Conservation (phyloP, 1,140 invertebrate species). For the Nixonia krombeini region DNA sequence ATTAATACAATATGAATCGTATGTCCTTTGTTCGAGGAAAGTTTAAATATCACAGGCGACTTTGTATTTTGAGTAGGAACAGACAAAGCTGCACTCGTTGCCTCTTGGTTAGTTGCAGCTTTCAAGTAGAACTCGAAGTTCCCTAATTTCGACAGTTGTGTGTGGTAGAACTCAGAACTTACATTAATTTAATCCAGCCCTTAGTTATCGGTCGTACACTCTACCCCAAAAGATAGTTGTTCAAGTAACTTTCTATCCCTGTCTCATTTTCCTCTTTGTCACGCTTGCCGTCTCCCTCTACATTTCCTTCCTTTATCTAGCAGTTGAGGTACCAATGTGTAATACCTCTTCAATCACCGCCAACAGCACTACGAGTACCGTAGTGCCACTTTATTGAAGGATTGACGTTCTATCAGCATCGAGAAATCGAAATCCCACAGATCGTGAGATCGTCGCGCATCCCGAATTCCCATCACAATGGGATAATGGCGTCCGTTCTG, state of each 20-base stretch:
- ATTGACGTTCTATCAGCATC: conserved; percentile 50
- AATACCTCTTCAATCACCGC: conserved; percentile 21
- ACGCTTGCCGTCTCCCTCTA: conserved; percentile 12
- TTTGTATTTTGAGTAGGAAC: conserved; percentile 14
- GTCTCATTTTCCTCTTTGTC: conserved; percentile 23
- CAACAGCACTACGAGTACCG: conserved; percentile 3
- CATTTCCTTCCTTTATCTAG: conserved; percentile 1
- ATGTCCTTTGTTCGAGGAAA: neutral
- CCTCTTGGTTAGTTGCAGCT: conserved; percentile 15
- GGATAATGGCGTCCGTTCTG: conserved; percentile 15
- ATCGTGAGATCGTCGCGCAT: conserved; percentile 14
- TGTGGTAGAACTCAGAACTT: conserved; percentile 38
- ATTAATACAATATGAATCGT: too few relatives aligned
- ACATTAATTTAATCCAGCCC: conserved; percentile 56
- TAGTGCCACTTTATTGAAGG: conserved; percentile 38
- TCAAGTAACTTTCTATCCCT: conserved; percentile 35
- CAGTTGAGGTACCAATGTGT: conserved; percentile 1
- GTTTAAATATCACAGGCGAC: conserved; percentile 23
- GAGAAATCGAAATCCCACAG: conserved; percentile 19
- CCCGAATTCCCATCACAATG: conserved; percentile 2
- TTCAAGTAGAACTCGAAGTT: conserved; percentile 36
- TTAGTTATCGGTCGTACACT: conserved; percentile 54
- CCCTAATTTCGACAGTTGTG: conserved; percentile 36
- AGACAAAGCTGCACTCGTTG: conserved; percentile 20
- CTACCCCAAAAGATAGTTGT: conserved; percentile 24